These are phyloP conservation scores for Parauchenoglanis punctatus DNA, from an alignment of 2,797 vertebrate genomes.

Conservation along the genomic window DNA sequence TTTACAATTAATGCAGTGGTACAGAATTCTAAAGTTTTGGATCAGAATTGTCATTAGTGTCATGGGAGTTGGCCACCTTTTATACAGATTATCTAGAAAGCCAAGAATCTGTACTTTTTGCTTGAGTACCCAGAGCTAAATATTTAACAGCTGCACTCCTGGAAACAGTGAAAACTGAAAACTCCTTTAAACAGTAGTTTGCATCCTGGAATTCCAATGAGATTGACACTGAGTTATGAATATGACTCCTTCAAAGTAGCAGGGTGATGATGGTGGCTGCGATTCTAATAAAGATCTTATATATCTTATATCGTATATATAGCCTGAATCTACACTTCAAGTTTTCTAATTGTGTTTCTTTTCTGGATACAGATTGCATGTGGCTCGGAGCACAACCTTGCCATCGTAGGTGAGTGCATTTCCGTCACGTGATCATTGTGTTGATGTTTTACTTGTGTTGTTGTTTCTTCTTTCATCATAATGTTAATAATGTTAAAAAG, in stretches of 20 bases:
- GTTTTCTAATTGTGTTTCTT: slow-evolving; percentile 40
- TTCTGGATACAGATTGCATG: slow-evolving; percentile 82
- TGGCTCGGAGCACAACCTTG: slow-evolving; percentile 94
- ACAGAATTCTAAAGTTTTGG: background rate
- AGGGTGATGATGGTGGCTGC: background rate
- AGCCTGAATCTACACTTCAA: background rate
- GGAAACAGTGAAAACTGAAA: background rate
- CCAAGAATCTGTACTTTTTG: too few species aligned
- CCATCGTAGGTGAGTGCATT: slow-evolving; percentile 85
- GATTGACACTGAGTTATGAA: background rate
- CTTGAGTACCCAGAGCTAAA: background rate
- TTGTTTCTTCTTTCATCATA: background rate
- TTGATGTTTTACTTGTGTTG: background rate
- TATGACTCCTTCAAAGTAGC: background rate
- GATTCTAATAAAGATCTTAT: background rate
- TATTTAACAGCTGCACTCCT: background rate
- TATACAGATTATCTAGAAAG: too few species aligned
- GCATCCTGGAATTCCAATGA: background rate
- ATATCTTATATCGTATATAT: background rate
- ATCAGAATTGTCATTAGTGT: background rate
- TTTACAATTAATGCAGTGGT: background rate
- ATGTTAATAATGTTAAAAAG: background rate
- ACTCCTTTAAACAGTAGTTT: background rate
- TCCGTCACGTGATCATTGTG: background rate
- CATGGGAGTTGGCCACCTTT: background rate